phyloP scores from a whole-genome alignment of 1,140 invertebrate species.

The Drosophila miranda region DNA sequence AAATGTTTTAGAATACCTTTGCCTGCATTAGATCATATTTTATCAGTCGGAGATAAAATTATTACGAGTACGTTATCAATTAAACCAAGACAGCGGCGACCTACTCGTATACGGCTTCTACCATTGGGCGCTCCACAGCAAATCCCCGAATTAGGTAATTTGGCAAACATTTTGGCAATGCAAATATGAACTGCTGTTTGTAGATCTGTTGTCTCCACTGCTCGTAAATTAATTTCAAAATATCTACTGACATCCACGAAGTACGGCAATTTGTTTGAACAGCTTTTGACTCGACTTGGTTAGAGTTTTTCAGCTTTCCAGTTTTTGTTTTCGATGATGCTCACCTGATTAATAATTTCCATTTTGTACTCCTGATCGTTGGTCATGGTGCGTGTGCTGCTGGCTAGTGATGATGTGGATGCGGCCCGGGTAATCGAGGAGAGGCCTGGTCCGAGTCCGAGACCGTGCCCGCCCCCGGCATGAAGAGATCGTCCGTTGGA shows the following conservation, averaged over 20 bases:
- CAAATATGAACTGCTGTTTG: slow-evolving; percentile 18
- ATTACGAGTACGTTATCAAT: slow-evolving; percentile 43
- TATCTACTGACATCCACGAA: slow-evolving; percentile 12
- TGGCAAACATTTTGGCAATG: slow-evolving; percentile 18
- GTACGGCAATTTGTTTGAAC: slow-evolving; percentile 51
- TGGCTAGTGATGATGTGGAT: slow-evolving; percentile 74
- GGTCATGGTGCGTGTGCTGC: slow-evolving; percentile 73
- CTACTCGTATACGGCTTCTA: too few species aligned
- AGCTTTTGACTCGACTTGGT: slow-evolving; percentile 37
- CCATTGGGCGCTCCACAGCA: slow-evolving; percentile 1
- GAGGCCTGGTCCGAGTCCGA: slow-evolving; percentile 9
- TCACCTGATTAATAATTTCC: slow-evolving; percentile 80
- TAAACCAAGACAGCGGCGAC: slow-evolving; percentile 29
- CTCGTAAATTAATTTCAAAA: slow-evolving; percentile 16
- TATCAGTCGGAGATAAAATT: slow-evolving; percentile 66
- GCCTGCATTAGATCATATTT: slow-evolving; percentile 33
- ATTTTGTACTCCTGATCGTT: slow-evolving; percentile 81
- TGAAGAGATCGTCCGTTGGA: slow-evolving; percentile 53
- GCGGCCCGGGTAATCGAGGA: slow-evolving; percentile 66
- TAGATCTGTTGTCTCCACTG: slow-evolving; percentile 4
- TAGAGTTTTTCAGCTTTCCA: not conserved
- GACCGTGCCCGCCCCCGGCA: slow-evolving; percentile 18
- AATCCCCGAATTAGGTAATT: slow-evolving; percentile 27
- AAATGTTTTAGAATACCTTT: too few species aligned
- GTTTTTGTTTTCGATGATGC: slow-evolving; percentile 1